These are phyloP conservation scores for Macaca nemestrina DNA, from an alignment of 2,113 vertebrate genomes.

Conservation along the genomic window DNA sequence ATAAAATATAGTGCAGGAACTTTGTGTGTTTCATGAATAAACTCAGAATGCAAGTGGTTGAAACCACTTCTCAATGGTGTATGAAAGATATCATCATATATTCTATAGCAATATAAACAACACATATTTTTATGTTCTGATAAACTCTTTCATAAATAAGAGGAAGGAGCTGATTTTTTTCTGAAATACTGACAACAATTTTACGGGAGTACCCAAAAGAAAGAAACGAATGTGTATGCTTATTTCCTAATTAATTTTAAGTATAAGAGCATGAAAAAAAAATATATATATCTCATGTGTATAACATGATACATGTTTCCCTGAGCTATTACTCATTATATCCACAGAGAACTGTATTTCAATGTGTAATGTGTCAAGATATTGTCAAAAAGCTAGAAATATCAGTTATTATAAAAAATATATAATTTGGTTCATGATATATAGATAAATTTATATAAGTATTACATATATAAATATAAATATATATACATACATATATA, in stretches of 20 bases:
- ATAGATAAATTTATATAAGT: neutral
- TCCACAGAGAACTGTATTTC: neutral
- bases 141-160: neutral
- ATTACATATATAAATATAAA: neutral
- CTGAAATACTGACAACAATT: neutral
- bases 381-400: neutral
- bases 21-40: constrained; percentile 43
- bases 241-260: constrained; percentile 16
- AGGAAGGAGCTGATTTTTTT: neutral
- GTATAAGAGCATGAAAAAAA: neutral
- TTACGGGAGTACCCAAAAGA: neutral
- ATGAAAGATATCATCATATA: neutral
- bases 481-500: neutral
- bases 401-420: neutral
- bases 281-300: neutral
- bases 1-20: constrained; percentile 32
- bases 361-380: neutral
- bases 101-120: neutral
- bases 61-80: constrained; percentile 21
- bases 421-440: neutral
- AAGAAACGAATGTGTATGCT: neutral
- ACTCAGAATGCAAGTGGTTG: constrained; percentile 10
- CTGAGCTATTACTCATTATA: neutral
- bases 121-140: neutral
- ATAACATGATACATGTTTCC: neutral